phyloP scores from a whole-genome alignment of 2,113 vertebrate genomes.

The Ovis canadensis region DNA sequence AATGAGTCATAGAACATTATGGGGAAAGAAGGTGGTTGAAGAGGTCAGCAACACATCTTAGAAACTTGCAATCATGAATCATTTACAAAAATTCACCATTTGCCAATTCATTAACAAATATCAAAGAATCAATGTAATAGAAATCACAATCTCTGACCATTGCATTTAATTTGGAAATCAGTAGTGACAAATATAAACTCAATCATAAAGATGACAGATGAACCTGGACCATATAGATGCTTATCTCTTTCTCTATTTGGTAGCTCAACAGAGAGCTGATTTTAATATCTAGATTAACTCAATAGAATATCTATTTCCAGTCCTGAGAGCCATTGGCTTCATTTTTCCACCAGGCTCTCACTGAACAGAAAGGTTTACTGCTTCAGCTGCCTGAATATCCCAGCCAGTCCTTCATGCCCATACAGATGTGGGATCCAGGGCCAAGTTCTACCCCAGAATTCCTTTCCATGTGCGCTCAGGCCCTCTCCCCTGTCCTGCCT shows the following conservation, averaged over 20 bases:
- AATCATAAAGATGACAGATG: not conserved
- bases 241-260: not conserved
- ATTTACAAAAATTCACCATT: not conserved
- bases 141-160: not conserved
- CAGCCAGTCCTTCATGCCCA: not conserved
- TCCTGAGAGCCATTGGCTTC: accelerated
- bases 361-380: not conserved
- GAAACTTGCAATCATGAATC: not conserved
- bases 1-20: not conserved
- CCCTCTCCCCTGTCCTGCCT: accelerated
- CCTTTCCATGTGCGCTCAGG: accelerated
- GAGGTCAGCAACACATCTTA: not conserved
- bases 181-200: too few species aligned
- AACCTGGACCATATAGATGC: not conserved
- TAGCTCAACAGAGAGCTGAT: not conserved
- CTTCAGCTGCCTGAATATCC: not conserved
- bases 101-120: not conserved
- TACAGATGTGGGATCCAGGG: too few species aligned
- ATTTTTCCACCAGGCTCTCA: not conserved
- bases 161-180: not conserved
- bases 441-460: accelerated
- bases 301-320: not conserved
- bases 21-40: not conserved
- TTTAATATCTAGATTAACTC: too few species aligned
- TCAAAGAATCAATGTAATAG: not conserved